Base-by-base conservation (phyloP, 2,113 vertebrate species). In the Ondatra zibethicus region DNA sequence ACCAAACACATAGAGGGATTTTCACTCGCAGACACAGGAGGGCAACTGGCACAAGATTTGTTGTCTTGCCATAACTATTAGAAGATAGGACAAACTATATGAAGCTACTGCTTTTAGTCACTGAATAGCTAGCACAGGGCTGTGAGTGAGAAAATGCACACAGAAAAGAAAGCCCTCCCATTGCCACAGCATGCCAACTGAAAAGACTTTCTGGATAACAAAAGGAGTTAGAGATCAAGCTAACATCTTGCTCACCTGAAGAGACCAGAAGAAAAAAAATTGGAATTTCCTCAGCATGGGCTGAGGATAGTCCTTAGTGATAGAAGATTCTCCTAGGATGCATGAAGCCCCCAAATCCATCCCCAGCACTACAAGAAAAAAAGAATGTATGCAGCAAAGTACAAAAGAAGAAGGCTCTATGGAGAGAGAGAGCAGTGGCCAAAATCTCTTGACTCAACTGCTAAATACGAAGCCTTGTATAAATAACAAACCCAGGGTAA, bases 351-450 rank as follows among this genome's bases (percentile, higher is more conserved):
- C 7, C 27, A 23, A 36, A 3, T 47, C 27, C 13, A 72, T 55
- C 6, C 66, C 33, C 13, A 88, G 47, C 66, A 70, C 65, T n/a
- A 55, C 33, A 16, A 58, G 58, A 58, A 17, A 21, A 55, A 14
- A 70, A 52, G 1, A 55, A 45, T 72, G 33, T 27, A 7, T 66
- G 14, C 25, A 21, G 81, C 17, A 91, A 9, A 63, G 31, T 66
- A 75, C 11, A 8, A 91, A 25, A 94, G 7, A 81, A 87, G 27
- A 81, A 39, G 33, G 25, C 90, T 36, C 5, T 85, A 52, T 68
- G 13, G 80, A 89, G 42, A 89, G 42, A 89, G 23, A 93, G 89
- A 91, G 31, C 94, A 91, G 19, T 70, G 27, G 78, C 45, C 55
- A 87, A 89, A 77, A n/a, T 8, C 33, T 19, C 68, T 39, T 85